A percentile compares a stretch with the other conserved stretches of the same genome.
phyloP scores from a whole-genome alignment of 2,113 vertebrate genomes.

The Sterna hirundo region DNA sequence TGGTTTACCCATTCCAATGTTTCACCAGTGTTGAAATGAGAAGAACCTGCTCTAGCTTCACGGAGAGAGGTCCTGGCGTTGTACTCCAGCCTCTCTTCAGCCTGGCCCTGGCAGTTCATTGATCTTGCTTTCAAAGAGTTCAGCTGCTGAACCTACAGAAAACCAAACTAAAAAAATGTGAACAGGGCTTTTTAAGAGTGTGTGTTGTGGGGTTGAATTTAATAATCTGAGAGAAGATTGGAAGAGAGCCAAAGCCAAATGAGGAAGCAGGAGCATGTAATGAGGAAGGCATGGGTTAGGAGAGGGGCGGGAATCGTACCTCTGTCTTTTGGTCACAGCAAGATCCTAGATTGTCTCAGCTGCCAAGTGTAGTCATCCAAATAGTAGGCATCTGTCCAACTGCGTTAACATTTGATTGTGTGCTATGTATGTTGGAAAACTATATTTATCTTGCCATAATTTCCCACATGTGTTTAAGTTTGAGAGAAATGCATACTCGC shows the following conservation, averaged over 20 bases:
- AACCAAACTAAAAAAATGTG: not conserved
- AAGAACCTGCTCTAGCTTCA: not conserved
- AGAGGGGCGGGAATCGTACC: not conserved
- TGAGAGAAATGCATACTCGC: not conserved
- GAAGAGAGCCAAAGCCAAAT: not conserved
- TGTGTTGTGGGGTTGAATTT: not conserved
- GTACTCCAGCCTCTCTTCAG: not conserved
- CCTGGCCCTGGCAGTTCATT: not conserved
- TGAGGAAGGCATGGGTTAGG: not conserved
- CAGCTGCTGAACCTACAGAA: not conserved
- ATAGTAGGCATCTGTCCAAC: not conserved
- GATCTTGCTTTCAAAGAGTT: not conserved
- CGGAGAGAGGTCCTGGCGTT: not conserved
- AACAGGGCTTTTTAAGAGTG: fast-evolving
- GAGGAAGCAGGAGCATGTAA: not conserved
- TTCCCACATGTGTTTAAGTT: not conserved
- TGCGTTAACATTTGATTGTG: not conserved
- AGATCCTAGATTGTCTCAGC: not conserved
- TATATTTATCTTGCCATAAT: not conserved
- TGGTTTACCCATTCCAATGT: not conserved
- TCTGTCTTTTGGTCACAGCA: not conserved
- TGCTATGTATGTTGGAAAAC: not conserved
- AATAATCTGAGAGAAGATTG: not conserved
- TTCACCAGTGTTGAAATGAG: not conserved
- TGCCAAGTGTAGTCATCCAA: not conserved